A percentile compares a stretch with the other conserved stretches of the same genome.
These are phyloP conservation scores for Enteromius fasciolatus DNA, from an alignment of 2,797 vertebrate genomes.

Conservation along the genomic window DNA sequence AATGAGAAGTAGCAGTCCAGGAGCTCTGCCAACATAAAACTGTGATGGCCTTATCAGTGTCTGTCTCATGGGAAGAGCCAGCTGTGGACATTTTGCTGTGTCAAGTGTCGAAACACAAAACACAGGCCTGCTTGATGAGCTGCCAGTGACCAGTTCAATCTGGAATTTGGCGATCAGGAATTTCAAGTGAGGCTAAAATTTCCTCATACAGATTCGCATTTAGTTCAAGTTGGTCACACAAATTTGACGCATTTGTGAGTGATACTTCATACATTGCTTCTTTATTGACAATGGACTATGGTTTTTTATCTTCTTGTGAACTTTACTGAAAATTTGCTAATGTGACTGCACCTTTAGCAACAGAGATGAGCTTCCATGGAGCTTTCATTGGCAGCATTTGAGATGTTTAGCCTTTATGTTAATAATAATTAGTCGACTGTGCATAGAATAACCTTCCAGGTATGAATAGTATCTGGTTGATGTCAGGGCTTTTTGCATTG, in stretches of 20 bases:
- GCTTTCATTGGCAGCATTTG: background rate
- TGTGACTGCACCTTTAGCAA: background rate
- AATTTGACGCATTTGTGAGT: background rate
- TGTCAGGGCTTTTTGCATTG: background rate
- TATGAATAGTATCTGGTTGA: background rate
- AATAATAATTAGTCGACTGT: background rate
- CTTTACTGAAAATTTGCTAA: background rate
- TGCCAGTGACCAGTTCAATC: background rate
- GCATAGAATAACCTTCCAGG: background rate
- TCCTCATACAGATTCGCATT: background rate
- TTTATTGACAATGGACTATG: background rate
- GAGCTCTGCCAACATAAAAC: slow-evolving; percentile 46
- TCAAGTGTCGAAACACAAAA: background rate
- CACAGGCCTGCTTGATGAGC: background rate
- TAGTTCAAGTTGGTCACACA: background rate
- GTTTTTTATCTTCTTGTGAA: background rate
- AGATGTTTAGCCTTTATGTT: background rate
- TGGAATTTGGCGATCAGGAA: background rate
- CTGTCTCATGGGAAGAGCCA: slow-evolving; percentile 28
- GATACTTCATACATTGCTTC: background rate
- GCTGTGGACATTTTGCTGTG: slow-evolving; percentile 20
- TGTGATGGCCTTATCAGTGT: slow-evolving; percentile 21
- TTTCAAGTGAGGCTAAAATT: background rate
- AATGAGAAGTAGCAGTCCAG: slow-evolving; percentile 49
- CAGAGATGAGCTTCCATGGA: background rate